Conservation (phyloP, 2,113 vertebrate species). For the Sprattus sprattus region DNA sequence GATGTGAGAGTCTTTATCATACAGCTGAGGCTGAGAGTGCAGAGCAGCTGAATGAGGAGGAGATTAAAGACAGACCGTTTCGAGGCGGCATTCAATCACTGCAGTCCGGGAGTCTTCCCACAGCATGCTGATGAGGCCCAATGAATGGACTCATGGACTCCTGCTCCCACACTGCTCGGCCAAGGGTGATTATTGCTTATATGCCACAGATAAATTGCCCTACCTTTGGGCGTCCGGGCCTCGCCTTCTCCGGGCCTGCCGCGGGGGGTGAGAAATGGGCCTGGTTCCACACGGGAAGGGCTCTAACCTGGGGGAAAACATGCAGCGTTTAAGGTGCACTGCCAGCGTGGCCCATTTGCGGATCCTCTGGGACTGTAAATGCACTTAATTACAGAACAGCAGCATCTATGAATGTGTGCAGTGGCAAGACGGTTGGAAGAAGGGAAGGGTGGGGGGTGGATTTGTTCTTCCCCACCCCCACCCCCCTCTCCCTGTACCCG, state of each 20-base stretch:
- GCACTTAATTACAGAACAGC: conserved; percentile 33
- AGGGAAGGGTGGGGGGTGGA: neutral
- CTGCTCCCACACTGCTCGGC: conserved; percentile 58
- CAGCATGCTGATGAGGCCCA: conserved; percentile 87
- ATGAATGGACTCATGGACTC: conserved; percentile 87
- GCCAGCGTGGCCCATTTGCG: neutral
- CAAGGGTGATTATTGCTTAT: conserved; percentile 73
- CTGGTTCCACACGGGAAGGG: conserved; percentile 46
- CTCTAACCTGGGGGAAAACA: conserved; percentile 39
- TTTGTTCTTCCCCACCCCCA: conserved; percentile 27
- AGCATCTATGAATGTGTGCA: conserved; percentile 2
- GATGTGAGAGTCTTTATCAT: conserved; percentile 82
- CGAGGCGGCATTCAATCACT: conserved; percentile 89
- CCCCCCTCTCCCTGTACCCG: neutral
- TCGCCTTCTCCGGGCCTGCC: conserved; percentile 2
- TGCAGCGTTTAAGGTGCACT: conserved; percentile 30
- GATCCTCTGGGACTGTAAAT: conserved; percentile 35
- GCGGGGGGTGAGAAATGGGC: conserved; percentile 55
- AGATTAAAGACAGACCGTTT: conserved; percentile 85
- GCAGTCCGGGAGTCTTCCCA: conserved; percentile 75
- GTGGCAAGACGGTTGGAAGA: conserved; percentile 2
- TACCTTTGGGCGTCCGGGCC: conserved; percentile 48
- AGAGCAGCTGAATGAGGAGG: conserved; percentile 82
- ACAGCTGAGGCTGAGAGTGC: conserved; percentile 84
- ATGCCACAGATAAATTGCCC: conserved; percentile 70